Conservation (phyloP, 1,140 invertebrate genomes). For the Lepidotrigona ventralis region DNA sequence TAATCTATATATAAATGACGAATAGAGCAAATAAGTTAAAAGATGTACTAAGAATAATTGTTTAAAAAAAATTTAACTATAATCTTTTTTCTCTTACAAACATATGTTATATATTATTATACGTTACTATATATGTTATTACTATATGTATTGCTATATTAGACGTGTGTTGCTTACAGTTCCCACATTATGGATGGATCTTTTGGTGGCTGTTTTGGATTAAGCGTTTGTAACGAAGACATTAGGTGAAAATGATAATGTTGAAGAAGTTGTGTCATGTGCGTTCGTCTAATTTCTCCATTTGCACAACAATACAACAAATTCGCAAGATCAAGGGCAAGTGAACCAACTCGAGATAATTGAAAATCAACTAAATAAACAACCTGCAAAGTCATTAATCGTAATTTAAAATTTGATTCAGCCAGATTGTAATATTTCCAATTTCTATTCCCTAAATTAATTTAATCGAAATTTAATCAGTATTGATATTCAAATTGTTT, state of each 20-base stretch:
- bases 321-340: constrained; percentile 85
- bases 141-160: background rate
- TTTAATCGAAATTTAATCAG: background rate
- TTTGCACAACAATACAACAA: constrained; percentile 85
- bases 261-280: constrained; percentile 82
- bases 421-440: constrained; percentile 6
- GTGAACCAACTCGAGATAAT: constrained; percentile 84
- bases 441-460: constrained; percentile 8
- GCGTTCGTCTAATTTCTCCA: constrained; percentile 81
- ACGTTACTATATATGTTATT: too few relatives aligned
- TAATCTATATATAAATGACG: constrained; percentile 77
- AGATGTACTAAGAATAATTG: background rate
- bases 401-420: constrained; percentile 10
- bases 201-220: constrained; percentile 77
- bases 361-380: constrained; percentile 87
- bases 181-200: constrained; percentile 78
- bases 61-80: background rate
- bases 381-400: constrained; percentile 75
- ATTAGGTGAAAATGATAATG: constrained; percentile 82
- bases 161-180: constrained; percentile 80
- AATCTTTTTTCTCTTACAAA: background rate
- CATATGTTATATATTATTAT: background rate
- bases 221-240: constrained; percentile 78
- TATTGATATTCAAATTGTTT: background rate
- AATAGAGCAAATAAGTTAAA: background rate